A percentile compares a stretch with the other conserved stretches of the same genome.
phyloP scores from a whole-genome alignment of 2,113 vertebrate genomes.

The Pseudopodoces humilis region DNA sequence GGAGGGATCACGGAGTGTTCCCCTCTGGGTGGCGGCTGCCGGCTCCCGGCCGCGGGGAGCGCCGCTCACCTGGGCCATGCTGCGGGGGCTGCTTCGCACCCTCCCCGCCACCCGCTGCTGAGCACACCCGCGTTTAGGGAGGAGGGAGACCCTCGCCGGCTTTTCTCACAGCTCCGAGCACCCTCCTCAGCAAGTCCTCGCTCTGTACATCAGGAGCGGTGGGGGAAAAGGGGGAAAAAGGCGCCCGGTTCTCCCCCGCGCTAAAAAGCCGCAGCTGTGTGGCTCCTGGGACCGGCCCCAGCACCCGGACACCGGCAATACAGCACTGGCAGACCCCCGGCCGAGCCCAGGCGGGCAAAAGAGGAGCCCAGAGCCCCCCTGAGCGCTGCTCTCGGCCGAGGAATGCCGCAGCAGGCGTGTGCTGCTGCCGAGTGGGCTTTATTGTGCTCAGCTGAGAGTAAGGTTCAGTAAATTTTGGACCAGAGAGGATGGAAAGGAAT shows the following conservation, averaged over 20 bases:
- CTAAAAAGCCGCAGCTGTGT: neutral
- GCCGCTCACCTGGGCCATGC: neutral
- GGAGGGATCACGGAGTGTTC: accelerated
- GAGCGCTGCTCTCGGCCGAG: accelerated
- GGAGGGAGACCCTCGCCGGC: accelerated
- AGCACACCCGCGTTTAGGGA: accelerated
- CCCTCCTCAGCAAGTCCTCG: accelerated
- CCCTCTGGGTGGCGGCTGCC: neutral
- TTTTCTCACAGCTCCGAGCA: accelerated
- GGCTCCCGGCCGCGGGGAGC: accelerated
- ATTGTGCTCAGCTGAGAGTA: no score
- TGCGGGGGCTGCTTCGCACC: accelerated
- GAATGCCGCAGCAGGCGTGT: accelerated
- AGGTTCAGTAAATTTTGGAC: neutral
- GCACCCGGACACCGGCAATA: neutral
- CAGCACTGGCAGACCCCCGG: neutral
- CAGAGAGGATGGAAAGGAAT: accelerated
- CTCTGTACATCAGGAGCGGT: accelerated
- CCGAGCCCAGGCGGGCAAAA: accelerated
- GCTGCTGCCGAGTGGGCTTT: accelerated
- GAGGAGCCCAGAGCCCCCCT: accelerated
- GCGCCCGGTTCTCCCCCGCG: accelerated
- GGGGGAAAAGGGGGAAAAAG: accelerated
- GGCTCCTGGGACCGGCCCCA: accelerated
- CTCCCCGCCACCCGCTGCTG: accelerated